Evolutionary conservation across 1,140 invertebrate genomes (phyloP).

Genomic region (Euborellia annulipes): DNA sequence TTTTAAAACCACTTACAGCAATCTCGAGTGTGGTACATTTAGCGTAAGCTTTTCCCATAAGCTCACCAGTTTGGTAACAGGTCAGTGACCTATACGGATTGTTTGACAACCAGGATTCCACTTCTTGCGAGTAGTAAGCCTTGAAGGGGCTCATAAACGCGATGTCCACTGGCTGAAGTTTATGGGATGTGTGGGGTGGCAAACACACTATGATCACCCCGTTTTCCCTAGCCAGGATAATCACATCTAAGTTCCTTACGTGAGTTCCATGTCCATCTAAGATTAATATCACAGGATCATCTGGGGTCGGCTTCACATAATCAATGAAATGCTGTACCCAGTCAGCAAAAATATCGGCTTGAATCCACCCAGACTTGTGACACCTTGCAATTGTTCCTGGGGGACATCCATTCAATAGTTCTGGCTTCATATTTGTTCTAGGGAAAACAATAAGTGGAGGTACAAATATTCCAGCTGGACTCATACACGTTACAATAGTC

Average conservation of each 20-base stretch:
- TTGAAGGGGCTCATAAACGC: slow-evolving; percentile 24
- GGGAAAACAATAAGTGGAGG: slow-evolving; percentile 24
- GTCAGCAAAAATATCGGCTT: slow-evolving; percentile 19
- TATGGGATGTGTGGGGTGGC: slow-evolving; percentile 23
- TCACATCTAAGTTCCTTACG: slow-evolving; percentile 24
- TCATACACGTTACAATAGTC: slow-evolving; percentile 23
- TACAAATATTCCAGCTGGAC: slow-evolving; percentile 20
- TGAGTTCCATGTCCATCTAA: slow-evolving; percentile 26
- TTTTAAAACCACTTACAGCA: slow-evolving; percentile 24
- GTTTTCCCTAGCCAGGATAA: slow-evolving; percentile 22
- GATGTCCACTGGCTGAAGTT: slow-evolving; percentile 27
- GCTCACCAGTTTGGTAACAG: slow-evolving; percentile 19
- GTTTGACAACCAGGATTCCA: slow-evolving; percentile 9
- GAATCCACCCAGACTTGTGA: slow-evolving; percentile 23
- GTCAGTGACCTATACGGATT: slow-evolving; percentile 8
- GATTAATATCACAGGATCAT: slow-evolving; percentile 21
- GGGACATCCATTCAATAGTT: slow-evolving; percentile 14
- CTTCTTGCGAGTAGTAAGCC: slow-evolving; percentile 13
- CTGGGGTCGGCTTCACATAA: slow-evolving; percentile 10
- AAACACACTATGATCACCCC: slow-evolving; percentile 22
- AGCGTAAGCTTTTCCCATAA: slow-evolving; percentile 22
- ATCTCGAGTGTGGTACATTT: slow-evolving; percentile 23
- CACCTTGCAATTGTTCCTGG: slow-evolving; percentile 16
- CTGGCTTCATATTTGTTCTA: slow-evolving; percentile 15
- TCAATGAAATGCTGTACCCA: slow-evolving; percentile 25